phyloP scores from a whole-genome alignment of 1,140 invertebrate genomes.

The Plutomurus gul region DNA sequence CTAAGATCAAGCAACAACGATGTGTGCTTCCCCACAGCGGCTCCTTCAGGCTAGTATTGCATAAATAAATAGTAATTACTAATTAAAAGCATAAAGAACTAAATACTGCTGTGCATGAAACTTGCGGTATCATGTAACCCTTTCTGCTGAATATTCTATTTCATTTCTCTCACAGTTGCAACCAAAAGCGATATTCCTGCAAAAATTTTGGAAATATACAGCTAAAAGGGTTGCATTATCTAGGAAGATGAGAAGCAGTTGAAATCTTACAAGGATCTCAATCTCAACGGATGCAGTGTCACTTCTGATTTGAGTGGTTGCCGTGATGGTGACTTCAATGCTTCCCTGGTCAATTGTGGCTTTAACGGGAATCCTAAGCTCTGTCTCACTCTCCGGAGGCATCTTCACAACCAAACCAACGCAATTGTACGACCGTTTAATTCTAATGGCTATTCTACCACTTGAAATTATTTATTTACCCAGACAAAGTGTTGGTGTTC shows the following conservation, averaged over 20 bases:
- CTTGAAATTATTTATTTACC: constrained; percentile 53
- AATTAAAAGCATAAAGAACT: neutral
- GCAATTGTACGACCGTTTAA: neutral
- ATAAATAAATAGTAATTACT: neutral
- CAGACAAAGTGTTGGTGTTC: constrained; percentile 62
- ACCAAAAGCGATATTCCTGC: no score
- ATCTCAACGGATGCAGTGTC: constrained; percentile 59
- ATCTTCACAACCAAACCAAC: constrained; percentile 53
- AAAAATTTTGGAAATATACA: no score
- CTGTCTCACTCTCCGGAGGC: constrained; percentile 52
- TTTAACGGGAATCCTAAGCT: constrained; percentile 58
- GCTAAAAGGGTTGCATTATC: no score
- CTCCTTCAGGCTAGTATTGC: constrained; percentile 62
- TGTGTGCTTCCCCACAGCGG: constrained; percentile 64
- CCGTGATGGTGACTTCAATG: constrained; percentile 62
- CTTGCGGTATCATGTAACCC: no score
- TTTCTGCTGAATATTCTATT: no score
- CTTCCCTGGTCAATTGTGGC: constrained; percentile 60
- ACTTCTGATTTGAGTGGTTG: constrained; percentile 62
- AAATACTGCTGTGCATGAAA: neutral
- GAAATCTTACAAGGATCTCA: constrained; percentile 58
- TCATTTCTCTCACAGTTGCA: no score
- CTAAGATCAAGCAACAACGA: constrained; percentile 66
- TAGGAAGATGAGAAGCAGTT: neutral
- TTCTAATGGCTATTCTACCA: neutral